These are phyloP conservation scores for Rhinopomastus cyanomelas DNA, from an alignment of 2,113 vertebrate species.

Conservation along the genomic window DNA sequence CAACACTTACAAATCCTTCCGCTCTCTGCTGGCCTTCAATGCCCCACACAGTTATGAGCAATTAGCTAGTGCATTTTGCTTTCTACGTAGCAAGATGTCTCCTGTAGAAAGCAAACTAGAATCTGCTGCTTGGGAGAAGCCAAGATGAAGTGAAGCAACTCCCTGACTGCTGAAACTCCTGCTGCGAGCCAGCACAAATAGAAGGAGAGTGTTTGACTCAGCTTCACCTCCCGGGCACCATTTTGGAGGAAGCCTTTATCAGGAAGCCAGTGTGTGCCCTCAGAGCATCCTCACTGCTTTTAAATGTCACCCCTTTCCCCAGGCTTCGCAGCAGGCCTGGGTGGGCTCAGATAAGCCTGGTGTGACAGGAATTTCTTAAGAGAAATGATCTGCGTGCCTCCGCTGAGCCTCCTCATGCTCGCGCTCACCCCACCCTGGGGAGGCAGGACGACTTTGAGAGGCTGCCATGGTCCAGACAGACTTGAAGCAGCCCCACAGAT, in stretches of 20 bases:
- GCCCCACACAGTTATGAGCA: not conserved
- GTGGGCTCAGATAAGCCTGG: not conserved
- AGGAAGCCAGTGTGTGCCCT: fast-evolving
- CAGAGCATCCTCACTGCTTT: not conserved
- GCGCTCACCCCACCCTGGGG: not conserved
- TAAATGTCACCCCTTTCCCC: not conserved
- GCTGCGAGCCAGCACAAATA: not conserved
- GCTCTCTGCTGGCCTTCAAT: not conserved
- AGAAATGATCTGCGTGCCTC: constrained; percentile 17
- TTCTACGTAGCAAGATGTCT: not conserved
- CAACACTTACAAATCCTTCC: not conserved
- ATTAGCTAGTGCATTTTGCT: not conserved
- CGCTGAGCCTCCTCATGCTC: not conserved
- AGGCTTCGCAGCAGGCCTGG: not conserved
- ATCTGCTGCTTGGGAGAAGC: not conserved
- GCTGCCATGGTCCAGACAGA: not conserved
- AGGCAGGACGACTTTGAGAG: not conserved
- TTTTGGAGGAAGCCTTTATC: not conserved
- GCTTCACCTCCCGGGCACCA: not conserved
- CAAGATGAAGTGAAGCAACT: not conserved
- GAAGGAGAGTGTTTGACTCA: fast-evolving
- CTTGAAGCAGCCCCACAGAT: not conserved
- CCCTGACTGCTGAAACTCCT: not conserved
- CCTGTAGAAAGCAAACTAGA: not conserved
- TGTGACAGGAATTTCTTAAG: constrained; percentile 1